These are phyloP conservation scores for Toxonevra muliebris DNA, from an alignment of 2,888 invertebrate genomes.

Conservation along the genomic window DNA sequence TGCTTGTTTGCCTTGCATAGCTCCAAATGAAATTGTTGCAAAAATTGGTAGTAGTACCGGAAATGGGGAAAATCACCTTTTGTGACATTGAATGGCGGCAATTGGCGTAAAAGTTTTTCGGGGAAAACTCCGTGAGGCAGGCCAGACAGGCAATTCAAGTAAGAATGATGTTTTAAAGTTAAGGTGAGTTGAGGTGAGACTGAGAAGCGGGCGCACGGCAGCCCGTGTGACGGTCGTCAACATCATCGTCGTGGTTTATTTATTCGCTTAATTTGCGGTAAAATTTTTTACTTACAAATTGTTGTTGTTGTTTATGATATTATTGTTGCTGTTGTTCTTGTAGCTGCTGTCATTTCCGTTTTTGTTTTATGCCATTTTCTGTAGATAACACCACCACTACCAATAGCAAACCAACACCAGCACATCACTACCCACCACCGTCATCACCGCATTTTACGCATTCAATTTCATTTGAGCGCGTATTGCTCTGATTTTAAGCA, in stretches of 20 bases:
- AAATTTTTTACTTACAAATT: conserved; percentile 62
- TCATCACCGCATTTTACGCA: no score
- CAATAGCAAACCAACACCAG: no score
- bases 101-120: conserved; percentile 10
- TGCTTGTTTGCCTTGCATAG: no score
- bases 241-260: conserved; percentile 50
- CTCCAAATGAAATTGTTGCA: not conserved
- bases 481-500: no score
- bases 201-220: not conserved
- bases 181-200: no score
- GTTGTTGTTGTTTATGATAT: conserved; percentile 38
- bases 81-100: not conserved
- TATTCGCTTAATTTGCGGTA: conserved; percentile 61
- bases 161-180: no score
- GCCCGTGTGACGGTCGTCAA: not conserved
- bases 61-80: not conserved
- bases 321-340: conserved; percentile 44
- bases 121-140: not conserved
- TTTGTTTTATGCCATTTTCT: no score
- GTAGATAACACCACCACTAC: no score
- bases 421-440: no score
- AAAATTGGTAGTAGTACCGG: not conserved
- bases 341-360: conserved; percentile 20
- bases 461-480: no score
- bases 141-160: no score